Evolutionary conservation across 2,113 vertebrate species (phyloP).

Genomic region (Oxyruncus cristatus): DNA sequence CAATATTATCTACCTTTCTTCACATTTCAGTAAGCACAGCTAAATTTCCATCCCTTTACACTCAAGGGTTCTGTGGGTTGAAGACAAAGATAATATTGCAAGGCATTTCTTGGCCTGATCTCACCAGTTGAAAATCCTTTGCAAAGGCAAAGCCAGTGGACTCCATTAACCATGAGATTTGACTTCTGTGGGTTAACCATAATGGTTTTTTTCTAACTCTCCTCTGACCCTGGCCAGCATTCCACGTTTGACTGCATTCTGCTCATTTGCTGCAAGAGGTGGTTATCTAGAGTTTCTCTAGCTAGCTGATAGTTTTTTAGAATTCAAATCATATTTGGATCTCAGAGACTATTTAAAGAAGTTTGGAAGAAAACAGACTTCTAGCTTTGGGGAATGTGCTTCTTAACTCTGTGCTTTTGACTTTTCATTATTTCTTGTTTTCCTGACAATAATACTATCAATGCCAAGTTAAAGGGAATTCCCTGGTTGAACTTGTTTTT

Average conservation of each 20-base stretch:
- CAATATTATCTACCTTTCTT: neutral
- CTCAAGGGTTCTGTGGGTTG: neutral
- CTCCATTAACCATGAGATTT: neutral
- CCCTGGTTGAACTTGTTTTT: constrained; percentile 8
- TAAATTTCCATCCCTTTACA: neutral
- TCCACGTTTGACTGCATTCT: neutral
- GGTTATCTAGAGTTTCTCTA: neutral
- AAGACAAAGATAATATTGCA: neutral
- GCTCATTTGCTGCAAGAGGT: neutral
- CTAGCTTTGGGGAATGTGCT: neutral
- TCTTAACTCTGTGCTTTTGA: neutral
- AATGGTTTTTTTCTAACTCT: neutral
- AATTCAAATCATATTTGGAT: neutral
- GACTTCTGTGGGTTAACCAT: neutral
- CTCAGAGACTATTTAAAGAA: neutral
- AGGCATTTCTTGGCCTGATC: neutral
- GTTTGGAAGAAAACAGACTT: neutral
- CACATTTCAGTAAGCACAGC: neutral
- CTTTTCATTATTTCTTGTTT: constrained; percentile 13
- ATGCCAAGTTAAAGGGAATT: constrained; percentile 45
- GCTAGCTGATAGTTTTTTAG: neutral
- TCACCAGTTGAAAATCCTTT: neutral
- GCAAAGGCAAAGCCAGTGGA: neutral
- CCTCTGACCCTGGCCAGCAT: neutral
- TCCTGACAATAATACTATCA: constrained; percentile 18